Conservation (phyloP, 2,797 vertebrate genomes). For the Microctenopoma steveboyesi region DNA sequence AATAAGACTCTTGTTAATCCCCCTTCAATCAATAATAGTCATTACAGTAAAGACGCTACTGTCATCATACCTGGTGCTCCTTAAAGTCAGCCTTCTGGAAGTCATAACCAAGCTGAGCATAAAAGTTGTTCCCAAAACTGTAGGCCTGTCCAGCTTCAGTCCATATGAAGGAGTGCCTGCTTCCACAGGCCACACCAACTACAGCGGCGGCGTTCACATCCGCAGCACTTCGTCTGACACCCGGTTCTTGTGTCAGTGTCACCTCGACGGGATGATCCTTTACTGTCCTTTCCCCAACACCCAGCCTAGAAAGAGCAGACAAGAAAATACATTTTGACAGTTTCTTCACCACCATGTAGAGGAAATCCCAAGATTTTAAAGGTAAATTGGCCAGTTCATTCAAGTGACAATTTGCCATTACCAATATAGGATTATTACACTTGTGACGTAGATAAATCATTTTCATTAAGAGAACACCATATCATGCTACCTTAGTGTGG, state of each 20-base stretch:
- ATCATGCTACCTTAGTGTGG: not conserved
- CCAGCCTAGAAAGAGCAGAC: slow-evolving; percentile 50
- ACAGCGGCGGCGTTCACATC: slow-evolving; percentile 11
- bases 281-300: slow-evolving; percentile 48
- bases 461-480: not conserved
- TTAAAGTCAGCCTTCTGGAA: slow-evolving; percentile 69
- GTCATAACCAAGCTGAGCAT: slow-evolving; percentile 64
- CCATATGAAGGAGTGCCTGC: slow-evolving; percentile 70
- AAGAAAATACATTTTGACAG: slow-evolving; percentile 4
- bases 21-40: not conserved
- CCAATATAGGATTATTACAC: not conserved
- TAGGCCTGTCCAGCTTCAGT: slow-evolving; percentile 54
- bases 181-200: slow-evolving; percentile 61
- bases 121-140: slow-evolving; percentile 74
- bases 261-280: slow-evolving; percentile 50
- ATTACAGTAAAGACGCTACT: not conserved
- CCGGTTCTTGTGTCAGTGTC: slow-evolving; percentile 32
- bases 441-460: not conserved
- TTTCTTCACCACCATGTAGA: not conserved
- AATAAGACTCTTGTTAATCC: not conserved
- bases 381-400: not conserved
- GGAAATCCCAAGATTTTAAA: not conserved
- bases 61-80: slow-evolving; percentile 65
- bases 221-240: not conserved
- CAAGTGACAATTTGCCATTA: not conserved